These are phyloP conservation scores for Stomatorhinus ivindoensis DNA, from an alignment of 2,113 vertebrate genomes.

Conservation along the genomic window DNA sequence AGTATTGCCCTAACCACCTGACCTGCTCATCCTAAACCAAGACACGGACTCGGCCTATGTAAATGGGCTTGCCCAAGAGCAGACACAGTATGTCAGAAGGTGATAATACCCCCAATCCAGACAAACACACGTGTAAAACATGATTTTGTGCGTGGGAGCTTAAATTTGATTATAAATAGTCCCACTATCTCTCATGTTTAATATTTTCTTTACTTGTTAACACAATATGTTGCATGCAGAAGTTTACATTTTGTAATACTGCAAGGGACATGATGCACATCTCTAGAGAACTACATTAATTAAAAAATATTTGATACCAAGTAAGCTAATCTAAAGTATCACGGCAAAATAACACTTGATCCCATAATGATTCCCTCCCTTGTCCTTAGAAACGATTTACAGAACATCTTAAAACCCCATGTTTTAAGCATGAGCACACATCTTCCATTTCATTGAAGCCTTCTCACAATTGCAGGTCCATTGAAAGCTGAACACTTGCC, in stretches of 20 bases:
- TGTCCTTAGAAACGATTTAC: neutral
- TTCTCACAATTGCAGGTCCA: neutral
- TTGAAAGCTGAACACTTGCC: neutral
- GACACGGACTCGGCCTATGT: neutral
- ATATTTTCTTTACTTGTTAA: neutral
- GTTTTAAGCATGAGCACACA: neutral
- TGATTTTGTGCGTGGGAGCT: neutral
- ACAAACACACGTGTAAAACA: neutral
- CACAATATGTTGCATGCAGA: neutral
- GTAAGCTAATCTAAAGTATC: neutral
- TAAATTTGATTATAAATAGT: neutral
- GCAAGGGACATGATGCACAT: neutral
- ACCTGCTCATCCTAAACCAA: neutral
- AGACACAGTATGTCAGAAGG: neutral
- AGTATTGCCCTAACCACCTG: neutral
- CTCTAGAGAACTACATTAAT: neutral
- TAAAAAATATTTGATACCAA: neutral
- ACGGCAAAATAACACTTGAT: neutral
- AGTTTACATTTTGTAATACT: neutral
- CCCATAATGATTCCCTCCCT: neutral
- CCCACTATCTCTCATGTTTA: neutral
- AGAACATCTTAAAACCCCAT: neutral
- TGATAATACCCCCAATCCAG: neutral
- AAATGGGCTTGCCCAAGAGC: neutral
- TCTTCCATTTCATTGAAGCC: neutral